Percentiles rank a stretch among this genome's conserved stretches.
Conservation (phyloP, 2,888 invertebrate species). For the Eretmocerus hayati region DNA sequence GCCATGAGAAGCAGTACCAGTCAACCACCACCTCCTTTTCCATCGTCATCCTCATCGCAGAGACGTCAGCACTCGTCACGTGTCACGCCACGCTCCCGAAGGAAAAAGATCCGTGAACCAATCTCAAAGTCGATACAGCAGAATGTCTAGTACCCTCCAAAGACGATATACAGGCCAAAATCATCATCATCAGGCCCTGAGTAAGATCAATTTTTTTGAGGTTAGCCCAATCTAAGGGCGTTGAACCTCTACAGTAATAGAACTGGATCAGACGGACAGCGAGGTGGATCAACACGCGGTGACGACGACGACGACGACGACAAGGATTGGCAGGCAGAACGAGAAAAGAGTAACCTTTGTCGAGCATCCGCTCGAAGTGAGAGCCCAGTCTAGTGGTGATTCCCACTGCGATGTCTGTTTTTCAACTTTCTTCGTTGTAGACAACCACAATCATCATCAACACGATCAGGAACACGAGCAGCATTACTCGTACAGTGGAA, state of each 20-base stretch:
- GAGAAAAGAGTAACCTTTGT: conserved; percentile 22
- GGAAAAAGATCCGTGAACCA: conserved; percentile 1
- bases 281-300: conserved; percentile 8
- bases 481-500: conserved; percentile 5
- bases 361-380: conserved; percentile 19
- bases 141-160: too few species aligned
- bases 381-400: conserved; percentile 19
- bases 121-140: too few species aligned
- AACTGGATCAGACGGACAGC: conserved; percentile 19
- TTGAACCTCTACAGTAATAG: too few species aligned
- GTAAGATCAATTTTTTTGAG: too few species aligned
- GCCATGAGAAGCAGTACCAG: neutral
- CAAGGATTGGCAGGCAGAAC: conserved; percentile 14
- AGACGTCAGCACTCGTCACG: conserved; percentile 3
- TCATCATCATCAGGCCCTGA: too few species aligned
- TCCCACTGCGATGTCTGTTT: conserved; percentile 26
- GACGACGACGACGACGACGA: conserved; percentile 10
- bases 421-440: conserved; percentile 14
- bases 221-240: too few species aligned
- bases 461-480: conserved; percentile 16
- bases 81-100: conserved; percentile 4
- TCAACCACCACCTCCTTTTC: neutral
- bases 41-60: neutral
- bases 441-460: conserved; percentile 15
- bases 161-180: too few species aligned